Conservation (phyloP, 2,797 vertebrate species). For the Sebastes nivosus region DNA sequence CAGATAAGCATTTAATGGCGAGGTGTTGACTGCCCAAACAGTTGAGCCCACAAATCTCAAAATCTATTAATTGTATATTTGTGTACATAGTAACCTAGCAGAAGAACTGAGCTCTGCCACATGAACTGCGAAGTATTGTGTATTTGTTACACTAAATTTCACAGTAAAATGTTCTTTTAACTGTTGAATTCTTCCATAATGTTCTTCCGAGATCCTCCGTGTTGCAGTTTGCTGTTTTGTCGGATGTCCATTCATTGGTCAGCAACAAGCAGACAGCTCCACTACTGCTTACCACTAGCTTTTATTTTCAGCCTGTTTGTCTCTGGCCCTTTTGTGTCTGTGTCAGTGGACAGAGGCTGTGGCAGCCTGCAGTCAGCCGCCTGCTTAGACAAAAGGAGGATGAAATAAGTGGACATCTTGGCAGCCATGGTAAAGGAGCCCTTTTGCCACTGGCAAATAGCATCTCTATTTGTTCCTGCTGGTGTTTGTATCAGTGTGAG, state of each 20-base stretch:
- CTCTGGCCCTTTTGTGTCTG: neutral
- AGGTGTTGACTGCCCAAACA: neutral
- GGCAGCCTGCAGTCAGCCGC: neutral
- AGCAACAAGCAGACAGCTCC: neutral
- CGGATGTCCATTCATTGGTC: neutral
- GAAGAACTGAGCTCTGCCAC: too few relatives aligned
- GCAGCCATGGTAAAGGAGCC: neutral
- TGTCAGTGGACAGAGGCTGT: neutral
- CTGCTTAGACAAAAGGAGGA: neutral
- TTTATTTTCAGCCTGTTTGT: neutral
- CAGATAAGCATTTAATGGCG: too few relatives aligned
- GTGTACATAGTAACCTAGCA: too few relatives aligned
- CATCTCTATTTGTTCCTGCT: constrained; percentile 15
- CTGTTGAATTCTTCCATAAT: too few relatives aligned
- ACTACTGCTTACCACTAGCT: neutral
- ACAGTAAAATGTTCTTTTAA: too few relatives aligned
- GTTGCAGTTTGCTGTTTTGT: neutral
- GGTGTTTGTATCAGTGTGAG: neutral
- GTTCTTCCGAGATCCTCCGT: neutral
- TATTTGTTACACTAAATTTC: too few relatives aligned
- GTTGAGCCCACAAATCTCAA: neutral
- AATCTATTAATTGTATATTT: too few relatives aligned
- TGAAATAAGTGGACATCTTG: constrained; percentile 7
- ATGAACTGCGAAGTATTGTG: too few relatives aligned
- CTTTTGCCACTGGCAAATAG: neutral